These are phyloP conservation scores for Hemichromis elongatus DNA, from an alignment of 2,113 vertebrate species.

Conservation along the genomic window DNA sequence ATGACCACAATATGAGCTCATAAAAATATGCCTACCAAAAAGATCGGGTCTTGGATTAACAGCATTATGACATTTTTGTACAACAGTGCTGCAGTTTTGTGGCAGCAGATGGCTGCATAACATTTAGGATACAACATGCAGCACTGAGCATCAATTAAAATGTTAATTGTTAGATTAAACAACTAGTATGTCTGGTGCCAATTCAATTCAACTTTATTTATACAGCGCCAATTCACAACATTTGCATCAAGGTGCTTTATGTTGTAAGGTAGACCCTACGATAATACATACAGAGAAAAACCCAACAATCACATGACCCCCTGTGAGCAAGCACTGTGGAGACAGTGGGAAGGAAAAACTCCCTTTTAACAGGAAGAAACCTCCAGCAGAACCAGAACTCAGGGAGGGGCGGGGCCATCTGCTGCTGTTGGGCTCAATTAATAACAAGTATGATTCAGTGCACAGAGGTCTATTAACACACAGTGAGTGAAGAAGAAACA, in stretches of 20 bases:
- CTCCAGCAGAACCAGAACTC: rapidly evolving
- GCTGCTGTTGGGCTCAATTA: too few relatives aligned
- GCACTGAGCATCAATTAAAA: background rate
- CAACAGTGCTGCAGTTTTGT: background rate
- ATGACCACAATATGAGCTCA: too few relatives aligned
- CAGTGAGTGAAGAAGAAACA: rapidly evolving
- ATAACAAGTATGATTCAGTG: rapidly evolving
- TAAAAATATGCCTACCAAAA: background rate
- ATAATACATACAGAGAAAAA: background rate
- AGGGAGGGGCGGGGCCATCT: background rate
- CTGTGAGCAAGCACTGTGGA: background rate
- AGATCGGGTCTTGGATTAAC: background rate
- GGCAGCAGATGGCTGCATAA: background rate
- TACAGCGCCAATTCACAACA: background rate
- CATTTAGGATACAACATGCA: background rate
- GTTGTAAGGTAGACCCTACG: background rate
- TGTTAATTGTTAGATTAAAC: background rate
- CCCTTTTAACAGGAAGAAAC: background rate
- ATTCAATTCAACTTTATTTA: background rate
- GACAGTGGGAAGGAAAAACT: background rate
- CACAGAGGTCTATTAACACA: rapidly evolving
- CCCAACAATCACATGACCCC: background rate
- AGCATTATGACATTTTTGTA: background rate
- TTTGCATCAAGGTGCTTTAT: too few relatives aligned
- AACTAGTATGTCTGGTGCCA: background rate